phyloP scores from a whole-genome alignment of 2,113 vertebrate genomes.

The Campylomormyrus tamandua region DNA sequence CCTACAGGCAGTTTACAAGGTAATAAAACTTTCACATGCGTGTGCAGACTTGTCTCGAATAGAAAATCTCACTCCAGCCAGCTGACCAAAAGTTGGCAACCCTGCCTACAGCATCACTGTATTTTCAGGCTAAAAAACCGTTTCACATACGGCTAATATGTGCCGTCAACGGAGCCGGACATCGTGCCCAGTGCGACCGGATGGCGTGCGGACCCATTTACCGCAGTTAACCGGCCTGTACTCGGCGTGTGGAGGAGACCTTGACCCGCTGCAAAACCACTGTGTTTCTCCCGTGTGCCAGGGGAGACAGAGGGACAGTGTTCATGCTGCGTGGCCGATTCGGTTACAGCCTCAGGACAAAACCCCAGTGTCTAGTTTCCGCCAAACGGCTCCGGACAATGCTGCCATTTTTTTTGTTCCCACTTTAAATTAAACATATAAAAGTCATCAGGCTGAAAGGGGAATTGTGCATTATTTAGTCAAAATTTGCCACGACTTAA shows the following conservation, averaged over 20 bases:
- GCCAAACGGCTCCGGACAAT: slow-evolving; percentile 32
- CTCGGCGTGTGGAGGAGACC: background rate
- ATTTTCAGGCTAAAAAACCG: background rate
- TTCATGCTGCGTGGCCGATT: slow-evolving; percentile 46
- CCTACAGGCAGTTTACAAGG: background rate
- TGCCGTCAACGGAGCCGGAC: background rate
- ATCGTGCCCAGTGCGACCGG: background rate
- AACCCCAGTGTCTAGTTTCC: slow-evolving; percentile 59
- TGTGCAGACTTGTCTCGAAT: too few relatives aligned
- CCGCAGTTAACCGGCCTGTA: background rate
- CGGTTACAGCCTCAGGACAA: slow-evolving; percentile 55
- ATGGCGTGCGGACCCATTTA: background rate
- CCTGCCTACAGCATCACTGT: background rate
- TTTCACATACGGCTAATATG: background rate
- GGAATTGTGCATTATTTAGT: slow-evolving; percentile 50
- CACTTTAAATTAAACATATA: slow-evolving; percentile 60
- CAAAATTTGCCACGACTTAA: background rate
- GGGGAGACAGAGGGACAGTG: slow-evolving; percentile 40
- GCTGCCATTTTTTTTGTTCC: slow-evolving; percentile 36
- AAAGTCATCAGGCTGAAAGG: slow-evolving; percentile 46
- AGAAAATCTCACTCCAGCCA: too few relatives aligned
- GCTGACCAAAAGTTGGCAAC: background rate
- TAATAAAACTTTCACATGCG: background rate
- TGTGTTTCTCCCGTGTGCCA: slow-evolving; percentile 5
- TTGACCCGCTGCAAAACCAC: background rate